Evolutionary conservation across 2,888 invertebrate species (phyloP).

Genomic region (Eumacrocentrus americanus): DNA sequence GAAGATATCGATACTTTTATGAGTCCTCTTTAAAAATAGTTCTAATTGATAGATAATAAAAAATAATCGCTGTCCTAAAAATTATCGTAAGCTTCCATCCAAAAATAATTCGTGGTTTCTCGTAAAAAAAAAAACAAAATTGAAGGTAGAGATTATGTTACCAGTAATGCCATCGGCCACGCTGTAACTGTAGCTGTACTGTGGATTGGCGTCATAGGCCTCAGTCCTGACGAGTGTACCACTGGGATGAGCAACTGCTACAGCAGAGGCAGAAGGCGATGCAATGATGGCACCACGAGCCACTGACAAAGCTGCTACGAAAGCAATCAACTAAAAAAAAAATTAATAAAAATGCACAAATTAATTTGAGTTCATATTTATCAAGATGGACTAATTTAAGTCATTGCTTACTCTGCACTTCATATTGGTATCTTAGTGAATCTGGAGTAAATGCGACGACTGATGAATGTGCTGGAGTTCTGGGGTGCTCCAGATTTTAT

Average conservation of each 20-base stretch:
- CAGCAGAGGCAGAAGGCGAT: conserved; percentile 43
- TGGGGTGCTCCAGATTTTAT: conserved; percentile 38
- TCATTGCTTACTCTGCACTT: conserved; percentile 45
- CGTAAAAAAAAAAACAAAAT: too few relatives aligned
- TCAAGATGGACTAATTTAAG: not conserved
- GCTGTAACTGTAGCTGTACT: conserved; percentile 56
- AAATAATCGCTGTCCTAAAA: too few relatives aligned
- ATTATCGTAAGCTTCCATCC: too few relatives aligned
- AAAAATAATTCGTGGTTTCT: too few relatives aligned
- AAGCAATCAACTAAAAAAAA: conserved; percentile 40
- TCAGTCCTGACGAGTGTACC: conserved; percentile 41
- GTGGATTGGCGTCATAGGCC: conserved; percentile 52
- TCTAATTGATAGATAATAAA: too few relatives aligned
- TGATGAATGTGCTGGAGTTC: conserved; percentile 33
- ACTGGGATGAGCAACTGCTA: conserved; percentile 47
- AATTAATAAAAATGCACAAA: too few relatives aligned
- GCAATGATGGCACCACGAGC: conserved; percentile 46
- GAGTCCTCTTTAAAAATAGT: too few relatives aligned
- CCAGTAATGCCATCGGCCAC: conserved; percentile 55
- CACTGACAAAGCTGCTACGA: conserved; percentile 45
- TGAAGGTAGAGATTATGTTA: too few relatives aligned
- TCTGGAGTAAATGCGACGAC: conserved; percentile 27
- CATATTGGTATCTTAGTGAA: conserved; percentile 39
- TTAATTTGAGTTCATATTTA: conserved; percentile 1
- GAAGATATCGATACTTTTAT: too few relatives aligned